phyloP scores from a whole-genome alignment of 2,113 vertebrate genomes.

The Cavia porcellus region DNA sequence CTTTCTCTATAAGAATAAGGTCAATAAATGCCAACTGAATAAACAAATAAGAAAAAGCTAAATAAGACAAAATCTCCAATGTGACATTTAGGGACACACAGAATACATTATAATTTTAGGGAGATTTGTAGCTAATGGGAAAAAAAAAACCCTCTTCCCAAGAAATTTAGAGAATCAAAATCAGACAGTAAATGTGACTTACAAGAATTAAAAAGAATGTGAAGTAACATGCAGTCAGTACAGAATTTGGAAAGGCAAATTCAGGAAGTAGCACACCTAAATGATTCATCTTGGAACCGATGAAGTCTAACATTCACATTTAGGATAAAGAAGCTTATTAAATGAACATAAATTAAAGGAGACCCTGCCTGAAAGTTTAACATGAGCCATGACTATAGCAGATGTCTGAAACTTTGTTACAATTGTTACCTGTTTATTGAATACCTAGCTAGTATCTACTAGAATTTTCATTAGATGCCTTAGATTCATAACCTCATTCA shows the following conservation, averaged over 20 bases:
- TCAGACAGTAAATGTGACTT: not conserved
- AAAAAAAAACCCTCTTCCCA: not conserved
- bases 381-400: not conserved
- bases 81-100: not conserved
- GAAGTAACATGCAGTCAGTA: not conserved
- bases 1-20: not conserved
- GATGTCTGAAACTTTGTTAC: not conserved
- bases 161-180: constrained; percentile 1
- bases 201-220: not conserved
- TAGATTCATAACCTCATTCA: not conserved
- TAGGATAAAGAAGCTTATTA: not conserved
- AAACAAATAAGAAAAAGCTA: not conserved
- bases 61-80: not conserved
- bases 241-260: not conserved
- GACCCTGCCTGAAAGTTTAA: not conserved
- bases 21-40: not conserved
- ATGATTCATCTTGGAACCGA: not conserved
- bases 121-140: not conserved
- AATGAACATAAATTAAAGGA: not conserved
- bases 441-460: not conserved
- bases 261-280: not conserved
- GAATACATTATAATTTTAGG: not conserved
- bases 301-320: not conserved
- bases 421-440: not conserved
- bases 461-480: not conserved